Evolutionary conservation across 2,888 invertebrate genomes (phyloP), one percentile per base, ranked within the genome.

Genomic region (Hipparchia sbordonii): DNA sequence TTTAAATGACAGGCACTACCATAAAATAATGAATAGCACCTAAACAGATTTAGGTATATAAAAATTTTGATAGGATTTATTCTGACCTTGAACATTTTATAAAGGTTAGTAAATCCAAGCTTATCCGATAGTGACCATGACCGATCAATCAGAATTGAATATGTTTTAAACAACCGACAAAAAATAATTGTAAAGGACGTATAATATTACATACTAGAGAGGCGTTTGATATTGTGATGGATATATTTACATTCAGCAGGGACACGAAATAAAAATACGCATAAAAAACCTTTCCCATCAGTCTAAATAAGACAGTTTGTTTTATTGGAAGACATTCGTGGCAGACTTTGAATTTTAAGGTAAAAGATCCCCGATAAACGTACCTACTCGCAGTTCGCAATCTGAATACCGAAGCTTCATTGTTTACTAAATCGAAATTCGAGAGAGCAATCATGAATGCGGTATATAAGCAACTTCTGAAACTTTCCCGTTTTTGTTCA

Each of bases 391-490:
- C 60, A 71, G 71, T 68, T 70, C 65, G 72, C 70, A 68, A 72
- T 68, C 68, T 71, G 74, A 74, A 72, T 72, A 60, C 72, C 60
- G 60, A 74, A 70, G 67, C 67, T 68, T 68, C 33, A 72, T 70
- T 70, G 72, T 71, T 74, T 74, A 72, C 70, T 56, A 63, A 71
- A 71, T 72, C 74, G 72, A 67, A 70, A 68, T 70, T 72, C 70
- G 67, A 67, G 68, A 60, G 65, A 69, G 73, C 73, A 71, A 75
- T 73, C 75, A 75, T 52, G 61, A 75, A 59, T 68, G 54, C 71
- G 13, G 74, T 65, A 74, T 67, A 39, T 39, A 52, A 65, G 56
- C 62, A 74, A 74, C 67, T 74, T 74, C 67, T 54, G 67, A 13
- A 68, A 68, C 63, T 59, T 74, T 63, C 59, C 46, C 39, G 62